These are phyloP conservation scores for Clarias gariepinus DNA, from an alignment of 2,113 vertebrate genomes.

Conservation along the genomic window DNA sequence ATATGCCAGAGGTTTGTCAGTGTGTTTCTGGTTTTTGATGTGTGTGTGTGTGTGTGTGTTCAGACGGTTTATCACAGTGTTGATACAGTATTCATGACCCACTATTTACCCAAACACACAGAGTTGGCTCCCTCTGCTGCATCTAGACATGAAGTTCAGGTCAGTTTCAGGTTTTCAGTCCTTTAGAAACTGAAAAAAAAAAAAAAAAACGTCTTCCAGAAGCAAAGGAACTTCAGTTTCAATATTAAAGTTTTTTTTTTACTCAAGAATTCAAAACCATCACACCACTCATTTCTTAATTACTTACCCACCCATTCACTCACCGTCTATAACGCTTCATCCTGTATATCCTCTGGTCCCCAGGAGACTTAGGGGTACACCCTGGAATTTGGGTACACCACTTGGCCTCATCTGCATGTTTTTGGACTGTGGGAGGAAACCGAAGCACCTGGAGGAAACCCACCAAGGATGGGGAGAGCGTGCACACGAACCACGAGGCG, in stretches of 20 bases:
- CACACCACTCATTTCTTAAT: neutral
- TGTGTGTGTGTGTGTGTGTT: too few relatives aligned
- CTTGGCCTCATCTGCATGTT: too few relatives aligned
- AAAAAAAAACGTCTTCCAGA: neutral
- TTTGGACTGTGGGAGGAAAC: too few relatives aligned
- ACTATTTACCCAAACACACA: neutral
- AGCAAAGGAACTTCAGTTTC: neutral
- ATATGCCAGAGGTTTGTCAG: neutral
- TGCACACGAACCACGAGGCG: too few relatives aligned
- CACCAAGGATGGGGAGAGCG: too few relatives aligned
- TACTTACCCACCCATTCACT: neutral
- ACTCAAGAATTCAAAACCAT: neutral
- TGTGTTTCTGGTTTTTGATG: too few relatives aligned
- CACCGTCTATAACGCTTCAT: too few relatives aligned
- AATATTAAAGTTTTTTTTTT: neutral
- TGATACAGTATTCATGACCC: neutral
- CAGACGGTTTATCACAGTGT: neutral
- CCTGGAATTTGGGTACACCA: too few relatives aligned
- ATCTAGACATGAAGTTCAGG: neutral
- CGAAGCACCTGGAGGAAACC: too few relatives aligned
- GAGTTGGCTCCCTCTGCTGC: constrained; percentile 31
- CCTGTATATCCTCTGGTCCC: too few relatives aligned
- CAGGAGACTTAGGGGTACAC: too few relatives aligned
- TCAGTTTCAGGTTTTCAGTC: neutral
- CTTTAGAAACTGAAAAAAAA: neutral